Evolutionary conservation across 2,113 vertebrate genomes (phyloP).

Genomic region (Mellivora capensis): DNA sequence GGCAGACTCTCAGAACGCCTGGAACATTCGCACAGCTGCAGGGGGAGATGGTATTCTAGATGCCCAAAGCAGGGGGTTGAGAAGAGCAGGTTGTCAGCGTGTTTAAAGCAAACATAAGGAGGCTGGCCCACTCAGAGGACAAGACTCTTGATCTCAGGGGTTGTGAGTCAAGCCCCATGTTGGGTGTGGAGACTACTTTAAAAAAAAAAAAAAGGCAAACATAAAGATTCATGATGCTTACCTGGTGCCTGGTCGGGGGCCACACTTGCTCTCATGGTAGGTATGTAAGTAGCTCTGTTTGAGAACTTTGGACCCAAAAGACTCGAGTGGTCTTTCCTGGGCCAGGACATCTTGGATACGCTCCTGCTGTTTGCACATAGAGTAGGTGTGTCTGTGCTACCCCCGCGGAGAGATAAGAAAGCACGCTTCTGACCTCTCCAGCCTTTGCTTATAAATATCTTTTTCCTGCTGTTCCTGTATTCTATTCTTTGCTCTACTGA

Average conservation of each 20-base stretch:
- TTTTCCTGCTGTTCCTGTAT: neutral
- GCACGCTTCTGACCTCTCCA: neutral
- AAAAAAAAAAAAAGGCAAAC: neutral
- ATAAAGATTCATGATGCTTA: neutral
- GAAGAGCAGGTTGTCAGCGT: neutral
- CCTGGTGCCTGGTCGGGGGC: neutral
- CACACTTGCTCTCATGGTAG: neutral
- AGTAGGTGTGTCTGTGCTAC: neutral
- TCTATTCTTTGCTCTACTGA: neutral
- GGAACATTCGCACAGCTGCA: neutral
- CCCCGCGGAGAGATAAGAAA: neutral
- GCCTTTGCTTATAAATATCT: neutral
- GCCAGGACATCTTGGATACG: neutral
- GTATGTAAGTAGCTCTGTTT: neutral
- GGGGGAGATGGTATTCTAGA: neutral
- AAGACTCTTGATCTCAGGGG: neutral
- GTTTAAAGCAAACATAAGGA: neutral
- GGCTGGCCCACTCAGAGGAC: neutral
- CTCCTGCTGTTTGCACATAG: neutral
- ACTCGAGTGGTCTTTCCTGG: neutral
- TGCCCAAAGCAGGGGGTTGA: neutral
- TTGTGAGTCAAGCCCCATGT: neutral
- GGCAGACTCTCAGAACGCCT: neutral
- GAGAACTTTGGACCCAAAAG: neutral
- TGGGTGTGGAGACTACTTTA: neutral